phyloP scores from a whole-genome alignment of 2,888 invertebrate genomes.

The Hirtodrosophila alboralis region DNA sequence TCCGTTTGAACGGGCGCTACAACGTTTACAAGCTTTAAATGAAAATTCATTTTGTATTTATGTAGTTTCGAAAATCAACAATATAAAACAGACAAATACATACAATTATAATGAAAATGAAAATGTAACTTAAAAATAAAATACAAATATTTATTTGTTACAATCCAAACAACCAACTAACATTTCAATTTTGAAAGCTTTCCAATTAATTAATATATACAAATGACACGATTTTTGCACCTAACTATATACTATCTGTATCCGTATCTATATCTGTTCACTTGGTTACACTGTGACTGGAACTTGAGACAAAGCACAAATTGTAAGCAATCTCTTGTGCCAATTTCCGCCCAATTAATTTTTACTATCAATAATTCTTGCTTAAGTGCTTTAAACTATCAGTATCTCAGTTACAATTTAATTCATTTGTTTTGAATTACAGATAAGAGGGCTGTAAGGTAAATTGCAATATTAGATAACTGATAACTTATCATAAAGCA shows the following conservation, averaged over 20 bases:
- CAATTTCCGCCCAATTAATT: slow-evolving; percentile 9
- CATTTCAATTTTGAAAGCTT: slow-evolving; percentile 26
- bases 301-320: neutral
- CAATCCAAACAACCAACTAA: slow-evolving; percentile 3
- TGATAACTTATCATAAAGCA: slow-evolving; percentile 35
- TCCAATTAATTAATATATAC: slow-evolving; percentile 37
- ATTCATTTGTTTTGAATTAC: slow-evolving; percentile 16
- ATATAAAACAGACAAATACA: slow-evolving; percentile 18
- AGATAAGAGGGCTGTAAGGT: slow-evolving; percentile 7
- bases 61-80: slow-evolving; percentile 17
- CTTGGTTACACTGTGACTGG: slow-evolving; percentile 26
- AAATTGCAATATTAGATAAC: slow-evolving; percentile 44
- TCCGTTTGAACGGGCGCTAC: slow-evolving; percentile 20
- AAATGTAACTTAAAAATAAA: slow-evolving; percentile 33
- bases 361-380: slow-evolving; percentile 4
- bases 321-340: slow-evolving; percentile 3
- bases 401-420: slow-evolving; percentile 11
- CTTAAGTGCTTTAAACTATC: no score
- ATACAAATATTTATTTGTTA: slow-evolving; percentile 23
- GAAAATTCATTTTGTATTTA: slow-evolving; percentile 39
- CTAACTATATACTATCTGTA: slow-evolving; percentile 26
- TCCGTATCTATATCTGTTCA: no score
- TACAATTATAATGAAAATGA: slow-evolving; percentile 12
- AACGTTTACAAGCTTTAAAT: slow-evolving; percentile 43
- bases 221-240: slow-evolving; percentile 18